phyloP scores from a whole-genome alignment of 2,797 vertebrate species.

The Enteromius viviparus region DNA sequence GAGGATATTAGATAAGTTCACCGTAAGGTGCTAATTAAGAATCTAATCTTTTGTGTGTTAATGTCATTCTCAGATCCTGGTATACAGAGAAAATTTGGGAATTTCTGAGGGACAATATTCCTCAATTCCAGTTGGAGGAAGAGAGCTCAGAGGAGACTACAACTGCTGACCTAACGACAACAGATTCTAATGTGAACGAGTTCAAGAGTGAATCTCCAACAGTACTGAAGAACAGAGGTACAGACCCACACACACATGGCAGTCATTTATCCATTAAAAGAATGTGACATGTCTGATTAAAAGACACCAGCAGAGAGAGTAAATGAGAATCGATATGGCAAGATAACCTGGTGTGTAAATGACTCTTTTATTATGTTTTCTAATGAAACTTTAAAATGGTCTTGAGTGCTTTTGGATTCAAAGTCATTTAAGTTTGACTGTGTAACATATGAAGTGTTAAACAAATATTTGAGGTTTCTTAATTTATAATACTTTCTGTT shows the following conservation, averaged over 20 bases:
- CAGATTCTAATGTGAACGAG: slow-evolving; percentile 62
- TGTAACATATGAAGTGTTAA: background rate
- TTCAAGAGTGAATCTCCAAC: slow-evolving; percentile 61
- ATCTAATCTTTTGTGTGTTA: background rate
- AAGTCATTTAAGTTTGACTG: slow-evolving; percentile 11
- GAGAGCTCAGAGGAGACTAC: slow-evolving; percentile 56
- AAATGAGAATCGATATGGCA: slow-evolving; percentile 22
- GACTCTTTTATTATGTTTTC: slow-evolving; percentile 4
- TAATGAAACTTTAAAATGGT: slow-evolving; percentile 18
- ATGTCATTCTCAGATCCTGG: slow-evolving; percentile 69
- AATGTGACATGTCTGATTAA: slow-evolving; percentile 26
- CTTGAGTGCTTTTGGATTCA: slow-evolving; percentile 51
- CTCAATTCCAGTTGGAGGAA: slow-evolving; percentile 77
- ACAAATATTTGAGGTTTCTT: background rate
- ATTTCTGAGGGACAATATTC: slow-evolving; percentile 81
- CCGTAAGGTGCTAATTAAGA: slow-evolving; percentile 7
- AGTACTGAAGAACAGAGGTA: slow-evolving; percentile 64
- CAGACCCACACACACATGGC: slow-evolving; percentile 38
- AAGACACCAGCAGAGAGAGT: slow-evolving; percentile 25
- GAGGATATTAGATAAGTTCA: slow-evolving; percentile 18
- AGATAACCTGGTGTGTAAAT: slow-evolving; percentile 16
- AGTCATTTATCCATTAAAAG: slow-evolving; percentile 35
- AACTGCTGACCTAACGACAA: slow-evolving; percentile 61
- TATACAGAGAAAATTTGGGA: slow-evolving; percentile 80
- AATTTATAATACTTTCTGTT: background rate